A percentile compares a stretch with the other conserved stretches of the same genome.
Conservation (phyloP, 1,140 invertebrate species). For the Centruroides sculpturatus region DNA sequence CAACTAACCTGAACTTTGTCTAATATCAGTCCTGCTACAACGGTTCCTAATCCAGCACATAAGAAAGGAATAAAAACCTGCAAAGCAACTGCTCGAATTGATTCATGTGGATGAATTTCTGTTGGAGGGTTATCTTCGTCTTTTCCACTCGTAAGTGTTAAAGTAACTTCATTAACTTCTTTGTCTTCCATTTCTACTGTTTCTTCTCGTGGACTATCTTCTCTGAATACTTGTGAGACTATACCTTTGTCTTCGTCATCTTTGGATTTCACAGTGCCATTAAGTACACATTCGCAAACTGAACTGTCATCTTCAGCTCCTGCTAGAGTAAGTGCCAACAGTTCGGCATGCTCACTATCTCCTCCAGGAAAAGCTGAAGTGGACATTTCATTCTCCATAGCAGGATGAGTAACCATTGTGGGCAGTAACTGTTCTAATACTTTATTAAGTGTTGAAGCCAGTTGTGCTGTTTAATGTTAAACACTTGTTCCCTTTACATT, state of each 20-base stretch:
- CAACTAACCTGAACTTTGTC: constrained; percentile 29
- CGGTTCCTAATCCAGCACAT: constrained; percentile 36
- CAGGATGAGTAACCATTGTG: constrained; percentile 15
- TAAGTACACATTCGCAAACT: constrained; percentile 3
- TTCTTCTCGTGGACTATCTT: constrained; percentile 12
- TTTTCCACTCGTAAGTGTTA: not conserved
- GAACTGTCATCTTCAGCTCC: constrained; percentile 11
- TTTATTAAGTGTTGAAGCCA: no score
- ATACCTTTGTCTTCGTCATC: not conserved
- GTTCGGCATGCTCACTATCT: constrained; percentile 12
- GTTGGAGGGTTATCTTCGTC: constrained; percentile 1
- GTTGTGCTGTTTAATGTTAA: no score
- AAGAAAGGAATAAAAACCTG: constrained; percentile 37
- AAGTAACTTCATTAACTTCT: constrained; percentile 12
- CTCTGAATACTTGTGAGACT: constrained; percentile 4
- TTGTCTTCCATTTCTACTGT: constrained; percentile 12
- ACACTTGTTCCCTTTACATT: no score
- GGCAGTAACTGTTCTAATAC: not conserved
- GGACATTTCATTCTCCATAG: constrained; percentile 14
- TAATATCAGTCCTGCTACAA: constrained; percentile 36
- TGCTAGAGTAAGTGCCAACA: constrained; percentile 5
- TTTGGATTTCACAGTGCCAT: not conserved
- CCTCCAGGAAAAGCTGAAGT: constrained; percentile 7
- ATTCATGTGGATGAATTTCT: constrained; percentile 9
- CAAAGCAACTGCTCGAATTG: constrained; percentile 17